A percentile compares a stretch with the other conserved stretches of the same genome.
Evolutionary conservation across 2,113 vertebrate species (phyloP).

Genomic region (Microcebus jonahi): DNA sequence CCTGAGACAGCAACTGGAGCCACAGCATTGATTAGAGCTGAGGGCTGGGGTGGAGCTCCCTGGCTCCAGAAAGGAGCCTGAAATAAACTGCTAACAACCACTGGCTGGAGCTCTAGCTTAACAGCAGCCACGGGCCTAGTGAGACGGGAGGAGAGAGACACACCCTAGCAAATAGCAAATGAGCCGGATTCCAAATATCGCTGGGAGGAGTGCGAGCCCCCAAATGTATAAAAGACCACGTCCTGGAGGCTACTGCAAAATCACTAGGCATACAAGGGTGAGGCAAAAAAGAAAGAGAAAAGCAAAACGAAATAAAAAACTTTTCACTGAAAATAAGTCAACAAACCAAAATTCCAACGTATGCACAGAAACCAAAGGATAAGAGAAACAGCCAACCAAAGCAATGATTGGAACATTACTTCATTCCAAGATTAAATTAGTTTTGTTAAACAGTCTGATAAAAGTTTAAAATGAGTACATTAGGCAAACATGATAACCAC

Average conservation of each 20-base stretch:
- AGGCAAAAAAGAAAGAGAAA: constrained; percentile 25
- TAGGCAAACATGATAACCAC: background rate
- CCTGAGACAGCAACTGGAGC: background rate
- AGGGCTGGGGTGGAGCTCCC: background rate
- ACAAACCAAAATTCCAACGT: constrained; percentile 18
- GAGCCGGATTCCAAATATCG: background rate
- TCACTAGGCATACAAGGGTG: background rate
- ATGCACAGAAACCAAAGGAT: background rate
- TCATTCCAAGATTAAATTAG: constrained; percentile 18
- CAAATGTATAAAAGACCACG: background rate
- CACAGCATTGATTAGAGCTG: background rate
- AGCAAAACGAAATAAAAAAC: background rate
- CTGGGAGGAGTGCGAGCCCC: background rate
- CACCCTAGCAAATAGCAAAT: background rate
- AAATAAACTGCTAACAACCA: background rate
- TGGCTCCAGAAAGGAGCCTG: background rate
- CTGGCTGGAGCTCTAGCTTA: background rate
- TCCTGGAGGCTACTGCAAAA: background rate
- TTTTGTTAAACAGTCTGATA: background rate
- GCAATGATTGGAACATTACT: background rate
- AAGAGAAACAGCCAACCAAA: background rate
- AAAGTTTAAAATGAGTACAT: constrained; percentile 32
- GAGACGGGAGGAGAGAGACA: background rate
- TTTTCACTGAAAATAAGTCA: background rate
- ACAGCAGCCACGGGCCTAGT: background rate